Percentiles rank a stretch among this genome's conserved stretches.
Evolutionary conservation across 1,140 invertebrate genomes (phyloP).

Genomic region (Drosophila albomicans): DNA sequence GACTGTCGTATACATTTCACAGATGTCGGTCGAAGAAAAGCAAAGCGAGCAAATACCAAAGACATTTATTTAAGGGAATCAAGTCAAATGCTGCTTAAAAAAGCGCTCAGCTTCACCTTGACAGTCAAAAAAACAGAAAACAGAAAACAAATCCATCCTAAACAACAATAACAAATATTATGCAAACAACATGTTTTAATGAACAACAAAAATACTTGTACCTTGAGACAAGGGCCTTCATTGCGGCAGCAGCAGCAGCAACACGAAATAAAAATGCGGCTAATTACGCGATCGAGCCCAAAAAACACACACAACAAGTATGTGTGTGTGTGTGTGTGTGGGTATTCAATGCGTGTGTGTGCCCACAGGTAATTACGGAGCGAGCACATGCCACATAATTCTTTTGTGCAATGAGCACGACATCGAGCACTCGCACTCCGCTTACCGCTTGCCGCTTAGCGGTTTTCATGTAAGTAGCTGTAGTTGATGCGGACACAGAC

Average conservation of each 20-base stretch:
- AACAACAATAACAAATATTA: conserved; percentile 45
- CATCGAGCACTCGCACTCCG: conserved; percentile 11
- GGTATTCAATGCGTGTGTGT: conserved; percentile 31
- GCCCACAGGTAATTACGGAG: conserved; percentile 66
- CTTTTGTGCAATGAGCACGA: conserved; percentile 81
- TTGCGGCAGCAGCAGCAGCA: conserved; percentile 22
- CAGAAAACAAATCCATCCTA: conserved; percentile 14
- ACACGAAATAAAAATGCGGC: conserved; percentile 59
- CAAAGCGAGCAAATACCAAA: conserved; percentile 24
- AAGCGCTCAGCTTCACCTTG: conserved; percentile 7
- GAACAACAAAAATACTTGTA: conserved; percentile 47
- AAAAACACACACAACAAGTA: conserved; percentile 3
- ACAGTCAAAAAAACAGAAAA: background rate
- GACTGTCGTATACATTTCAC: conserved; percentile 58
- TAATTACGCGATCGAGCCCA: conserved; percentile 63
- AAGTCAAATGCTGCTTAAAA: conserved; percentile 12
- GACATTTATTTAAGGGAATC: conserved; percentile 15
- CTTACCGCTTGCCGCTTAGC: conserved; percentile 43
- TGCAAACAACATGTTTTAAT: conserved; percentile 69
- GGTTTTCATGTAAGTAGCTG: conserved; percentile 53
- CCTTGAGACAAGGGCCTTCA: conserved; percentile 70
- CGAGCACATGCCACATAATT: conserved; percentile 80
- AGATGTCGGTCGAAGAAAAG: conserved; percentile 57
- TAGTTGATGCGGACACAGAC: conserved; percentile 45
- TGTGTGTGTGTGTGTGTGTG: conserved; percentile 25